These are phyloP conservation scores for Sarcophaga bullata DNA, from an alignment of 1,140 invertebrate genomes.

Conservation along the genomic window DNA sequence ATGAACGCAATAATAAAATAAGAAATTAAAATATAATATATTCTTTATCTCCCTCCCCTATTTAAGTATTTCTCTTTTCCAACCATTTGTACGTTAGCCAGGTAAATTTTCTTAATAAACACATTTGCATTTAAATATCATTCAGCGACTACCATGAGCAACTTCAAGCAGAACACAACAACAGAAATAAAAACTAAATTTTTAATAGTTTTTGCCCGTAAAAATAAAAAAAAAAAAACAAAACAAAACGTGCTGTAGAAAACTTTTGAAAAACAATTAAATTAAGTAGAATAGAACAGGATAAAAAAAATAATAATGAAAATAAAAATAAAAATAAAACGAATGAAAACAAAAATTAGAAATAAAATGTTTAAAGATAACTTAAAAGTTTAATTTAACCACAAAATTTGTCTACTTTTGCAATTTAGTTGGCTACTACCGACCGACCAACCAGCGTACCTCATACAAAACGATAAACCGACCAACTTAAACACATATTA, in stretches of 20 bases:
- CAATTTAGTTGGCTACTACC: neutral
- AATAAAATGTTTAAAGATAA: conserved; percentile 5
- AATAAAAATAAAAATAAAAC: neutral
- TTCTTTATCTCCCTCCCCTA: neutral
- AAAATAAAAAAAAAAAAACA: neutral
- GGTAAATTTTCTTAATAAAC: conserved; percentile 5
- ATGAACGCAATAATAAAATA: too few relatives aligned
- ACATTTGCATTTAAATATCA: neutral
- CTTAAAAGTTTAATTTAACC: conserved; percentile 5
- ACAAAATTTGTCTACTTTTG: conserved; percentile 7
- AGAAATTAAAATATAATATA: neutral
- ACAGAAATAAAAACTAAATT: neutral
- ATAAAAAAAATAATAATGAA: neutral
- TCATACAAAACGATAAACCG: neutral
- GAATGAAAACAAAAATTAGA: neutral
- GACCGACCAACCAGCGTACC: too few relatives aligned
- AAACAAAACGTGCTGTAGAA: neutral
- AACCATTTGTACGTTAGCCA: neutral
- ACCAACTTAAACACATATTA: neutral
- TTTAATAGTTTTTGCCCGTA: neutral
- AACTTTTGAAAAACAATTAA: conserved; percentile 9
- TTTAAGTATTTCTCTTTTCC: too few relatives aligned
- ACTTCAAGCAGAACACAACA: neutral
- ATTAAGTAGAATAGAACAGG: neutral
- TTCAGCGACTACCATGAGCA: neutral